Evolutionary conservation across 2,113 vertebrate genomes (phyloP).

Genomic region (Cheilinus undulatus): DNA sequence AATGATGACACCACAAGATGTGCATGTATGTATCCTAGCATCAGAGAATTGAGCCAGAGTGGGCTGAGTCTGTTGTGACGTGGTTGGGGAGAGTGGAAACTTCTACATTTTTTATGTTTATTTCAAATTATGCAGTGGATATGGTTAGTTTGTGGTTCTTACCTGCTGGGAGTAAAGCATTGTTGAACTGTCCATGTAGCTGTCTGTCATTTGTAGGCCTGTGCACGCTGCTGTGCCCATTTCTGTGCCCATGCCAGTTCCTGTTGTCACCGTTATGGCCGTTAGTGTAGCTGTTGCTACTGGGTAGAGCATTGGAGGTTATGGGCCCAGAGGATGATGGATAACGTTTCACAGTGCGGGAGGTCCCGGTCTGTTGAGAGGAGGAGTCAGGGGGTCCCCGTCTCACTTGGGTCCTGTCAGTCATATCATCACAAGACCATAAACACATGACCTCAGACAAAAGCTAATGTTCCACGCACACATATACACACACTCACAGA

Average conservation of each 20-base stretch:
- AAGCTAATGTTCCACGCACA: constrained; percentile 25
- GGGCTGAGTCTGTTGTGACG: constrained; percentile 51
- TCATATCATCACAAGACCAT: constrained; percentile 62
- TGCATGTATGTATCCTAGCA: constrained; percentile 38
- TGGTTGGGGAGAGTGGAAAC: constrained; percentile 23
- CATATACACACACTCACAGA: constrained; percentile 19
- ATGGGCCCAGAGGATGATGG: constrained; percentile 87
- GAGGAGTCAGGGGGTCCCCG: constrained; percentile 82
- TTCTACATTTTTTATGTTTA: constrained; percentile 3
- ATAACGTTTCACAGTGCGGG: constrained; percentile 90
- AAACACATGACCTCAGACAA: constrained; percentile 69
- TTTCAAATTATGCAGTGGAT: neutral
- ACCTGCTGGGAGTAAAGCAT: constrained; percentile 84
- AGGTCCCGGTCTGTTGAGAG: constrained; percentile 84
- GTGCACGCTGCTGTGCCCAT: constrained; percentile 39
- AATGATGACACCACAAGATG: constrained; percentile 55
- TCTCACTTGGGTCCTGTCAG: constrained; percentile 87
- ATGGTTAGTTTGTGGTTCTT: constrained; percentile 43
- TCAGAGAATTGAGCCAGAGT: constrained; percentile 11
- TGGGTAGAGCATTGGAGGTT: constrained; percentile 89
- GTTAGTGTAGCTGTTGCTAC: constrained; percentile 57
- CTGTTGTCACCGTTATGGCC: constrained; percentile 33
- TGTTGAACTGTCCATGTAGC: constrained; percentile 71
- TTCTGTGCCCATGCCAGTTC: constrained; percentile 61
- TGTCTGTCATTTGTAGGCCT: constrained; percentile 73